These are phyloP conservation scores for Patella pellucida DNA, from an alignment of 2,888 invertebrate species.

Conservation along the genomic window DNA sequence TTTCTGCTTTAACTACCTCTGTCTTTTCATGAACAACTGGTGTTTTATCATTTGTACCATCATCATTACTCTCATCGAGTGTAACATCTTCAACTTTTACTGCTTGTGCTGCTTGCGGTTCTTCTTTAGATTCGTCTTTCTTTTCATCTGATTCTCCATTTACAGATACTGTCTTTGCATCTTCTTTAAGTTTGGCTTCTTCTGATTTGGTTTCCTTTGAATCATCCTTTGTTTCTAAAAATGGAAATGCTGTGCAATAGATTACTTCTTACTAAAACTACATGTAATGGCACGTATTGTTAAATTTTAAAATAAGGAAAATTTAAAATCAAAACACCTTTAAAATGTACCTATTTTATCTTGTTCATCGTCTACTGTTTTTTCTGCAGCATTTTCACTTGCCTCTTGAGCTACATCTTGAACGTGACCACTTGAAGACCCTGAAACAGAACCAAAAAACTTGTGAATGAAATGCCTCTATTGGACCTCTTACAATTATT, in stretches of 20 bases:
- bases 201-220: constrained; percentile 18
- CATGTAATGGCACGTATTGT: too few relatives aligned
- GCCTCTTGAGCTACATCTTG: constrained; percentile 20
- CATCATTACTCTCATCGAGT: constrained; percentile 27
- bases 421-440: constrained; percentile 21
- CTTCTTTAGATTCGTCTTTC: constrained; percentile 23
- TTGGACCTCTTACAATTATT: too few relatives aligned
- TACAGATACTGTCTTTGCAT: constrained; percentile 14
- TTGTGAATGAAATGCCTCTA: too few relatives aligned
- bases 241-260: not conserved
- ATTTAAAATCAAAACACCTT: not conserved
- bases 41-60: not conserved
- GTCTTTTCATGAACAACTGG: too few relatives aligned
- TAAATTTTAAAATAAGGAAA: too few relatives aligned
- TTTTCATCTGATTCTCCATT: constrained; percentile 22
- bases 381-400: not conserved
- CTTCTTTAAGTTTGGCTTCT: constrained; percentile 23
- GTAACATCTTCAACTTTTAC: constrained; percentile 16
- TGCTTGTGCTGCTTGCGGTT: constrained; percentile 14
- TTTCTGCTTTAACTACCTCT: not conserved
- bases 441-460: too few relatives aligned
- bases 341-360: not conserved
- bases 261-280: not conserved
- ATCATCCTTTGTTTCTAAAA: constrained; percentile 14
- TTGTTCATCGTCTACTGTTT: not conserved